Evolutionary conservation across 2,888 invertebrate genomes (phyloP).

Genomic region (Lepidochitona cinerea): DNA sequence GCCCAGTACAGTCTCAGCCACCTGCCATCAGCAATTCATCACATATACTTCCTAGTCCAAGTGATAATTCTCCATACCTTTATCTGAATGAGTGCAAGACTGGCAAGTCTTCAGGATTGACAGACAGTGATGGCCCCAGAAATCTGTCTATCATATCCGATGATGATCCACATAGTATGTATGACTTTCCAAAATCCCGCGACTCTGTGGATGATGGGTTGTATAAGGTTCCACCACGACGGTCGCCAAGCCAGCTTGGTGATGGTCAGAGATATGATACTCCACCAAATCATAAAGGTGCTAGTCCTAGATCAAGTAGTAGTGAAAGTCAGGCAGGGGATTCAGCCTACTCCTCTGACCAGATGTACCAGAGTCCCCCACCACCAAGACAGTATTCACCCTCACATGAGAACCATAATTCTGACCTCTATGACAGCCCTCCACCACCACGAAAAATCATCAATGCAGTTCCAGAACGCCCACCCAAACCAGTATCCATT

Average conservation of each 20-base stretch:
- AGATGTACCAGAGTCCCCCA: conserved; percentile 5
- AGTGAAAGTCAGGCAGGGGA: conserved; percentile 46
- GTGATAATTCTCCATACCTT: neutral
- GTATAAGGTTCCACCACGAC: conserved; percentile 32
- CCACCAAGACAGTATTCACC: neutral
- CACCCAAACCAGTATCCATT: conserved; percentile 40
- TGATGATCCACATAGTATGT: conserved; percentile 8
- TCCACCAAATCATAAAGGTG: conserved; percentile 45
- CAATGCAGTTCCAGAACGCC: conserved; percentile 48
- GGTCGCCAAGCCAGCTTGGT: conserved; percentile 15
- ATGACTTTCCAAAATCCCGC: conserved; percentile 9
- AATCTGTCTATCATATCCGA: neutral
- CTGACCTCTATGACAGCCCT: neutral
- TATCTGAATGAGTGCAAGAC: neutral
- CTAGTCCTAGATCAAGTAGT: conserved; percentile 44
- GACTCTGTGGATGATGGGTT: conserved; percentile 16
- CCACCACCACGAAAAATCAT: conserved; percentile 1
- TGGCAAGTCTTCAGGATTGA: conserved; percentile 16
- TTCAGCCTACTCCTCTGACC: conserved; percentile 37
- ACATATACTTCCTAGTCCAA: neutral
- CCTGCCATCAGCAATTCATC: neutral
- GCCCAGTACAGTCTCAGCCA: neutral
- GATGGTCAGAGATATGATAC: conserved; percentile 37
- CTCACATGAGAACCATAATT: neutral
- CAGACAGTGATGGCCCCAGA: conserved; percentile 37